These are phyloP conservation scores for Nyctereutes procyonoides DNA, from an alignment of 2,113 vertebrate genomes.

Conservation along the genomic window DNA sequence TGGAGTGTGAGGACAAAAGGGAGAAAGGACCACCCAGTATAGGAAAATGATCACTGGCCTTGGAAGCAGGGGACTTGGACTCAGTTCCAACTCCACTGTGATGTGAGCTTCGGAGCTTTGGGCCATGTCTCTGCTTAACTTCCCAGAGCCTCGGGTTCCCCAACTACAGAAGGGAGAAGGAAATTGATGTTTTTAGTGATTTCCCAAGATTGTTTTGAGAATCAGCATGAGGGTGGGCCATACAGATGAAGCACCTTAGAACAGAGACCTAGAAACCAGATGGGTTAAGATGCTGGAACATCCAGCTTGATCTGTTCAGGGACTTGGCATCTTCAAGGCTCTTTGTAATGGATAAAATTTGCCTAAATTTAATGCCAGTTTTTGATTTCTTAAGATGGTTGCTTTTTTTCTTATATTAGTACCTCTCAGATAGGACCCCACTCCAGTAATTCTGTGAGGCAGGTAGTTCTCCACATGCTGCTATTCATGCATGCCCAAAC, in stretches of 20 bases:
- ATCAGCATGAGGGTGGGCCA: not conserved
- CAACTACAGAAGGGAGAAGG: no score
- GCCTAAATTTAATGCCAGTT: not conserved
- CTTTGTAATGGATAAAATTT: not conserved
- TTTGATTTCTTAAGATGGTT: not conserved
- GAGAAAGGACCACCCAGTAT: not conserved
- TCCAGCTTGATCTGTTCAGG: fast-evolving
- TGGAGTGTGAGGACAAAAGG: not conserved
- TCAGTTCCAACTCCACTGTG: not conserved
- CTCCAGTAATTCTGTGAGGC: not conserved
- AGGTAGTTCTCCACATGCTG: fast-evolving
- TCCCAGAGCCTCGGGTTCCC: not conserved
- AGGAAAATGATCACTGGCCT: fast-evolving
- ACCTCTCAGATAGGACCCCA: not conserved
- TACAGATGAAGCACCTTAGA: no score
- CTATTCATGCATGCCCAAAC: fast-evolving
- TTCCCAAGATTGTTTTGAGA: not conserved
- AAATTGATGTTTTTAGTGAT: not conserved
- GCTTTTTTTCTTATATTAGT: fast-evolving
- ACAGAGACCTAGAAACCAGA: not conserved
- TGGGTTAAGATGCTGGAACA: no score
- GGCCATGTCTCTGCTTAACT: fast-evolving
- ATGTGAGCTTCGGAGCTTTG: not conserved
- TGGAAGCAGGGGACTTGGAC: fast-evolving
- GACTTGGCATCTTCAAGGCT: not conserved